Percentiles rank a stretch among this genome's conserved stretches.
phyloP scores from a whole-genome alignment of 1,140 invertebrate species.

The Ganaspis sp. region DNA sequence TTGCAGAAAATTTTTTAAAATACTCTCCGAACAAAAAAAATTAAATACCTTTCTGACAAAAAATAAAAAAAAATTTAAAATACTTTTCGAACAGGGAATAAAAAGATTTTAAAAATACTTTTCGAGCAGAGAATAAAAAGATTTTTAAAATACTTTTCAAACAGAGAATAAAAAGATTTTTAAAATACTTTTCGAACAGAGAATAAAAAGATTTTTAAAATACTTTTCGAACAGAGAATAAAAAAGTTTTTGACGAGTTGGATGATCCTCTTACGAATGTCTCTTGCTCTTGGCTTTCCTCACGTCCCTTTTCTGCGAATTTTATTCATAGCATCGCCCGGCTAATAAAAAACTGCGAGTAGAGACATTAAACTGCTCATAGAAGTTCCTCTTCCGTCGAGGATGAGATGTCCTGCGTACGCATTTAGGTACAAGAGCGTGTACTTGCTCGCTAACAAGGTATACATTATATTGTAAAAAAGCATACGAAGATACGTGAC shows the following conservation, averaged over 20 bases:
- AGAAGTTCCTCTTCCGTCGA: constrained; percentile 28
- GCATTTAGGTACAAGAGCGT: constrained; percentile 17
- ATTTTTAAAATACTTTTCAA: background rate
- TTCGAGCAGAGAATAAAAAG: too few relatives aligned
- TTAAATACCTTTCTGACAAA: background rate
- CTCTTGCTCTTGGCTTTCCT: constrained; percentile 36
- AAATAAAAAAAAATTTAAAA: too few relatives aligned
- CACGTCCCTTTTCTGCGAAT: constrained; percentile 33
- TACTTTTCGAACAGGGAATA: background rate
- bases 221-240: background rate
- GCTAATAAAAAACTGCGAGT: constrained; percentile 64
- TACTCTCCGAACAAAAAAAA: background rate
- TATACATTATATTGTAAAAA: constrained; percentile 62
- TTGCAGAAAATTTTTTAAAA: too few relatives aligned
- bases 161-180: background rate
- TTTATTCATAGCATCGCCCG: constrained; percentile 63
- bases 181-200: background rate
- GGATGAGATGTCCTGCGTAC: background rate
- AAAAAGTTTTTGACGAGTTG: background rate
- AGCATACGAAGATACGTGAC: constrained; percentile 44
- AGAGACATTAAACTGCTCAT: constrained; percentile 62
- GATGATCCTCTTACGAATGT: background rate
- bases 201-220: background rate
- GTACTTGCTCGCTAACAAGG: constrained; percentile 56
- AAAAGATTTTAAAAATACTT: background rate